Evolutionary conservation across 2,888 invertebrate species (phyloP), one percentile per base, ranked within the genome.

Genomic region (Oxystoma pomonae): DNA sequence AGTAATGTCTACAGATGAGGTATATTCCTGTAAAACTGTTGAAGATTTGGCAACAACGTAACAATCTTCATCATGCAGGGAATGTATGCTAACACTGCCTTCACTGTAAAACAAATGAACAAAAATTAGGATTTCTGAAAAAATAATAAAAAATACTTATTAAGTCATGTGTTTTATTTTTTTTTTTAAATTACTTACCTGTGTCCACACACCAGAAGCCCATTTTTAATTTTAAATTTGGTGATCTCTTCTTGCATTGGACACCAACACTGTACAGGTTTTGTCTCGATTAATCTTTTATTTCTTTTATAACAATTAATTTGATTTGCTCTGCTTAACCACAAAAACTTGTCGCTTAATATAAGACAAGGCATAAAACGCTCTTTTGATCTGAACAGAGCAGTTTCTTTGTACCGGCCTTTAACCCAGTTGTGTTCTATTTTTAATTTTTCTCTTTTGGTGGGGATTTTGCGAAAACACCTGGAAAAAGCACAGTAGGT

Each of bases 321-420:
- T 58, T 69, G 71, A 68, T 70, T 78, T 20, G 82, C 83, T 69
- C 83, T 80, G 55, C 85, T 83, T 66, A 86, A 80, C 81, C 86
- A 87, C 0, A 87, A 68, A 22, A 73, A 72, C 18, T 84, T 77
- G 0, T 76, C 76, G 7, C 83, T 82, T 49, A 87, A 70, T 57
- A 81, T 77, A 7, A 87, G 69, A 80, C 84, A 84, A 53, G 87
- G 84, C 72, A 85, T 81, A 66, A 81, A 80, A 74, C 82, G 84
- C 55, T 75, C 75, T 56, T 66, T 70, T 55, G 61, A 67, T 21
- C 80, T 80, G 61, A 82, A 80, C 53, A 83, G 76, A 16, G 79
- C 73, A 22, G 76, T 77, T 66, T 83, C 83, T 16, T 76, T 73
- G 69, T 84, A 87, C 58, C 76, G 76, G 1, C 86, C 87, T 57